Evolutionary conservation across 1,140 invertebrate species (phyloP).

Genomic region (Pantala flavescens): DNA sequence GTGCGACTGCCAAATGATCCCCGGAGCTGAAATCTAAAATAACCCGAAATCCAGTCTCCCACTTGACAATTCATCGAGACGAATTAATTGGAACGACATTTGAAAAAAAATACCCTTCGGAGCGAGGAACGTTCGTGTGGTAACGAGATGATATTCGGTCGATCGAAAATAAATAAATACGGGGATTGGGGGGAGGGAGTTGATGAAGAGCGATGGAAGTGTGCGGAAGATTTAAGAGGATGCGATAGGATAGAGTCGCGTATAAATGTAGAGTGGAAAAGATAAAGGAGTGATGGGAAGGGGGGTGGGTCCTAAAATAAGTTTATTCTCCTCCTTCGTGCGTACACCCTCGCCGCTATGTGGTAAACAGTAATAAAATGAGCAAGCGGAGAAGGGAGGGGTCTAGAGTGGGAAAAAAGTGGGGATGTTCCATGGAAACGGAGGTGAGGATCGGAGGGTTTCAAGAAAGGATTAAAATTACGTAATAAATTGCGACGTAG

Average conservation of each 20-base stretch:
- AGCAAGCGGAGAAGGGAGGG: background rate
- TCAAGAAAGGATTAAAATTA: no score
- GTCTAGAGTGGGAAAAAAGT: background rate
- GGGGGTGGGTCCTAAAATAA: background rate
- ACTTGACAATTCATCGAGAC: no score
- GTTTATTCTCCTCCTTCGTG: background rate
- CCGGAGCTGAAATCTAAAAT: no score
- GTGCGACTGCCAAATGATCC: no score
- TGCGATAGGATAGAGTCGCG: background rate
- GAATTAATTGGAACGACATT: no score
- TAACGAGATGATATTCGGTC: no score
- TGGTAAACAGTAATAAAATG: slow-evolving; percentile 4
- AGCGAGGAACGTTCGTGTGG: no score
- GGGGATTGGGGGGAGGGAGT: background rate
- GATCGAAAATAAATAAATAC: no score
- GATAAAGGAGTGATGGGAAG: background rate
- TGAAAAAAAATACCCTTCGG: no score
- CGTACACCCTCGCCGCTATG: background rate
- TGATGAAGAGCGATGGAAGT: background rate
- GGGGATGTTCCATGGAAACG: background rate
- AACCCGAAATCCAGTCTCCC: no score
- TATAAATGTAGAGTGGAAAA: background rate
- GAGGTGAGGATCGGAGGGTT: background rate
- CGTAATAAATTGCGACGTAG: no score
- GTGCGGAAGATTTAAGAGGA: background rate